phyloP scores from a whole-genome alignment of 2,113 vertebrate genomes.

The Toxotes chatareus region DNA sequence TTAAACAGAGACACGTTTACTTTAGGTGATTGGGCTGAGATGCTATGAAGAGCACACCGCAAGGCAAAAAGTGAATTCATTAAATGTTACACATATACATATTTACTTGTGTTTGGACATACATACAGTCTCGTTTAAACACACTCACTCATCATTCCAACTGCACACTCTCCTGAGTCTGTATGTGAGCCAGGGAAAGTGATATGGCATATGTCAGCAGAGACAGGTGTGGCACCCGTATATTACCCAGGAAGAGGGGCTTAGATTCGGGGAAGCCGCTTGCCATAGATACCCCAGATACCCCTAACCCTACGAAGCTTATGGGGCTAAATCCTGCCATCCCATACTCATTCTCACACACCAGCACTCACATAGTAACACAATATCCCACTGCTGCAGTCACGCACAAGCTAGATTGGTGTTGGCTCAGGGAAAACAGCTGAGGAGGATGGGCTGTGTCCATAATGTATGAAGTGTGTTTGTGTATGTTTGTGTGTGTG shows the following conservation, averaged over 20 bases:
- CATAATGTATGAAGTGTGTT: constrained; percentile 20
- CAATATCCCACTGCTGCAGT: constrained; percentile 42
- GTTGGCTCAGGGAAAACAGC: constrained; percentile 53
- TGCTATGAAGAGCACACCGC: background rate
- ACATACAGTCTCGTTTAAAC: background rate
- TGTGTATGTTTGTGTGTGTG: constrained; percentile 21
- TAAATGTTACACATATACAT: background rate
- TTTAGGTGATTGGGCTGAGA: background rate
- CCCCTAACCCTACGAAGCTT: constrained; percentile 28
- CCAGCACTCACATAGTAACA: constrained; percentile 45
- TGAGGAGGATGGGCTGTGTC: constrained; percentile 43
- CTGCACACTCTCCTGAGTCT: background rate
- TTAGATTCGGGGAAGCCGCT: constrained; percentile 58
- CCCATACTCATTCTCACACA: constrained; percentile 32
- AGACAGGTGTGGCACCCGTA: constrained; percentile 61
- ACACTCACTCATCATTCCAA: background rate
- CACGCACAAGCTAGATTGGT: constrained; percentile 11
- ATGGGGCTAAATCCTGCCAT: constrained; percentile 56
- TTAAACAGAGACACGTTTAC: background rate
- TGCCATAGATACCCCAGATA: constrained; percentile 49
- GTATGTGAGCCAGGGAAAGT: constrained; percentile 38
- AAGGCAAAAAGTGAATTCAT: background rate
- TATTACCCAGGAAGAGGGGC: constrained; percentile 60
- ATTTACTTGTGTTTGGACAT: background rate
- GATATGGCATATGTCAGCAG: constrained; percentile 39